A percentile compares a stretch with the other conserved stretches of the same genome.
Evolutionary conservation across 2,888 invertebrate species (phyloP).

Genomic region (Papilio demoleus): DNA sequence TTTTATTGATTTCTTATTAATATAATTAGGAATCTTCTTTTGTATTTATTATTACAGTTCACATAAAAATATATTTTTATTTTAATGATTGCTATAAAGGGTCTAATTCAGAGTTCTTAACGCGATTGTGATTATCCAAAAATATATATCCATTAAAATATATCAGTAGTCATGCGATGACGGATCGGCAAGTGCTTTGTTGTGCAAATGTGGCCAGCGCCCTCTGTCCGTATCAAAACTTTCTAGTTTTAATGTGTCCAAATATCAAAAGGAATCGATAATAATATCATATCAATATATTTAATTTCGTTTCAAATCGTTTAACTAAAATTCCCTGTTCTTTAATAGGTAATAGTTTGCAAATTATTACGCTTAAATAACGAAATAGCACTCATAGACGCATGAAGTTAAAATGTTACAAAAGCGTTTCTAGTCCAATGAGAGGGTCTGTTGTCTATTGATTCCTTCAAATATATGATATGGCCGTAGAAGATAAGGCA

Average conservation of each 20-base stretch:
- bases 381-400: no score
- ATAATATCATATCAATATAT: background rate
- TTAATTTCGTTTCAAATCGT: background rate
- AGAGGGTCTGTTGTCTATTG: no score
- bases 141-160: slow-evolving; percentile 82
- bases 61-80: no score
- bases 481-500: no score
- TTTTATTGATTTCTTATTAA: no score
- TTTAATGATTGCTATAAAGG: background rate
- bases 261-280: slow-evolving; percentile 42
- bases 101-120: slow-evolving; percentile 49
- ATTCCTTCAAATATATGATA: no score
- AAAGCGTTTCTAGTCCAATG: no score
- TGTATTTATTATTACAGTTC: background rate
- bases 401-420: no score
- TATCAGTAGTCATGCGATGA: slow-evolving; percentile 82
- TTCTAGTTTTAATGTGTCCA: slow-evolving; percentile 47
- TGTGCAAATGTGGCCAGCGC: slow-evolving; percentile 71
- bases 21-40: slow-evolving; percentile 22
- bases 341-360: no score
- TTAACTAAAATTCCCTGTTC: background rate
- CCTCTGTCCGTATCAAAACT: slow-evolving; percentile 48
- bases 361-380: no score
- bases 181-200: slow-evolving; percentile 77
- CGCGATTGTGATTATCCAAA: slow-evolving; percentile 59